Percentiles rank a stretch among this genome's conserved stretches.
These are phyloP conservation scores for Apamea epomidion DNA, from an alignment of 2,888 invertebrate genomes.

Conservation along the genomic window DNA sequence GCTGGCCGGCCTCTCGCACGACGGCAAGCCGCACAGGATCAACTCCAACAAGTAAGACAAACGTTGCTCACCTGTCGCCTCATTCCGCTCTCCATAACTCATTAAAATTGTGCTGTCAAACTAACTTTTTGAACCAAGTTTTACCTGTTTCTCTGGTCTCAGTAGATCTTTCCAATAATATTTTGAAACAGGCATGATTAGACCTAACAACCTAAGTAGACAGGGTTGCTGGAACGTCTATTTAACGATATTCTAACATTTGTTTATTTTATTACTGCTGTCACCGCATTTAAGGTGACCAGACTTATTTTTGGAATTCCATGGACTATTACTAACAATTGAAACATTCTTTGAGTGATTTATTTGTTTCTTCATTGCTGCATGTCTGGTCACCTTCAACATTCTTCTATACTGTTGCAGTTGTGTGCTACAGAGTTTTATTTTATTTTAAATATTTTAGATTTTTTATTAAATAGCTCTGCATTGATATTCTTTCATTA, in stretches of 20 bases:
- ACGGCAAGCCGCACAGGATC: conserved; percentile 95
- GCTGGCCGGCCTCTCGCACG: conserved; percentile 96
- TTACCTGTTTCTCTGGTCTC: conserved; percentile 67
- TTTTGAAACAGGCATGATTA: conserved; percentile 82
- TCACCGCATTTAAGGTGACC: conserved; percentile 89
- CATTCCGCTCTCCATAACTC: conserved; percentile 35
- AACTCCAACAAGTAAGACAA: conserved; percentile 94
- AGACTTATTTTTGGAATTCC: conserved; percentile 77
- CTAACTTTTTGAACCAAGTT: conserved; percentile 43
- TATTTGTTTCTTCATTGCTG: conserved; percentile 83
- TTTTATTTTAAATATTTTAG: conserved; percentile 74
- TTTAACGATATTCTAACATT: conserved; percentile 75
- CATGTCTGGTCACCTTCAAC: conserved; percentile 89
- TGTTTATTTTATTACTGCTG: conserved; percentile 79
- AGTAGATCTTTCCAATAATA: conserved; percentile 64
- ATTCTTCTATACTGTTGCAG: conserved; percentile 77
- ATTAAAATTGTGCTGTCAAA: conserved; percentile 54
- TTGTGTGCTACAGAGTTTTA: conserved; percentile 79
- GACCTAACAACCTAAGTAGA: conserved; percentile 84
- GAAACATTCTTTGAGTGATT: conserved; percentile 45
- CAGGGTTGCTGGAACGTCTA: conserved; percentile 81
- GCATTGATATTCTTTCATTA: conserved; percentile 81
- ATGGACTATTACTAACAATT: conserved; percentile 39
- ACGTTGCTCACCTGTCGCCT: conserved; percentile 20
- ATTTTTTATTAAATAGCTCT: conserved; percentile 77